Base-by-base conservation (phyloP, 2,888 invertebrate genomes). In the Masnerella sp. region DNA sequence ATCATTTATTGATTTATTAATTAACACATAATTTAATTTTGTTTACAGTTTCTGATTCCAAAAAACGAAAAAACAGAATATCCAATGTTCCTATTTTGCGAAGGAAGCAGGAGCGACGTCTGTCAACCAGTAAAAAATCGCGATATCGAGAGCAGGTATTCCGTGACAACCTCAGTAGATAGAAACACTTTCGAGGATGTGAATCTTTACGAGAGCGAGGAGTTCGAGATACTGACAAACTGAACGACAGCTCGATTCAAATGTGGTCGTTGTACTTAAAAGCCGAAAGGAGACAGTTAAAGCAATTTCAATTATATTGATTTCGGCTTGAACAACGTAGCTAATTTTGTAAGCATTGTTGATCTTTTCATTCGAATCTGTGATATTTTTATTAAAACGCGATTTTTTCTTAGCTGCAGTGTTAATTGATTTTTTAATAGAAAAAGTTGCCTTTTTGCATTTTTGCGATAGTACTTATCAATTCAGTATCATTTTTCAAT, bases 71-170 rank as follows among this genome's bases (percentile, higher is more conserved):
- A 89, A 87, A 90, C 89, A 74, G 93, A 94, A 82, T 96, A 96
- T 88, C 96, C 96, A 22, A 92, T 96, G 89, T 96, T 96, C 88
- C 92, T 93, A 71, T 92, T 96, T 83, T 91, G 92, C 75, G 91
- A 93, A 80, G 95, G 95, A 65, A 91, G 92, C 80, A 91, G 91
- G 80, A 88, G 89, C 79, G 91, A 92, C 80, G 85, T 85, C 7
- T 80, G 82, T 12, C 78, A 77, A 7, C 78, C 81, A 9, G 79
- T 81, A 34, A 83, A 83, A 59, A 81, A 77, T 14, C 49, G 47
- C 5, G 43, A 62, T 12, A 77, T 78, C 0, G 83, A 83, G 32
- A 81, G 65, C 47, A 67, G 82, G 20, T 80, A 83, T 5, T 75
- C 82, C 8, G 61, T 80, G 20, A 69, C 80, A 20, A 65, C 77